Evolutionary conservation across 2,797 vertebrate genomes (phyloP), one percentile per base, ranked within the genome.

Genomic region (Sebastes elongatus): DNA sequence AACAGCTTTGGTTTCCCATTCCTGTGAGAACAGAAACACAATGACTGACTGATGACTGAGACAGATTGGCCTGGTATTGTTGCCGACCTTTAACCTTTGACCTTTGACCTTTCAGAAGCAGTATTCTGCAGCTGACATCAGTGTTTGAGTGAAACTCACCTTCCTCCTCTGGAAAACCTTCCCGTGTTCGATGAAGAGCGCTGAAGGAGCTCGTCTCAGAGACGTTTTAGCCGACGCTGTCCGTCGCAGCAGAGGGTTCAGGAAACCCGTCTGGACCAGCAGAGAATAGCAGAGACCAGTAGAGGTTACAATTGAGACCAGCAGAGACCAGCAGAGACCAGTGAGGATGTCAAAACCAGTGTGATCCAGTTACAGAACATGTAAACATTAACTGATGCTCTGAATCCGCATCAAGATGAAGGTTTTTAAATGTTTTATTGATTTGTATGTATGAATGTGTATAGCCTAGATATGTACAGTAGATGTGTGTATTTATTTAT

Each of bases 1-100:
- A 7, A 94, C 91, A 46, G 93, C 86, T 92, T 96, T 97, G 70
- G 93, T 95, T 82, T 97, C 96, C 96, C 96, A 97, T 61, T 96
- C 96, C 96, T 97, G 84, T 53, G 71, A 89, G 74, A 18, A 74
- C 35, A 82, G 23, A 3, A 30, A 66, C 56, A 33, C 11, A 10
- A 33, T 11, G 30, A 22, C 11, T 16, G 20, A 35, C 33, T 64
- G n/a, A 13, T 23, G 32, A 35, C 7, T 22, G 28, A 61, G 28
- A 61, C 23, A 6, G 52, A 53, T 53, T 20, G 8, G 49, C 9
- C 33, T 33, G 33, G 33, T 33, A 33, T 33, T 33, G 33, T 33
- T 33, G 33, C 9, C 10, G 33, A 33, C 33, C 33, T 33, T 33
- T 10, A 10, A 33, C 33, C 33, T 33, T 33, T 33, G 9, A 33